A percentile compares a stretch with the other conserved stretches of the same genome.
Conservation (phyloP, 2,113 vertebrate genomes). For the Scalopus aquaticus region DNA sequence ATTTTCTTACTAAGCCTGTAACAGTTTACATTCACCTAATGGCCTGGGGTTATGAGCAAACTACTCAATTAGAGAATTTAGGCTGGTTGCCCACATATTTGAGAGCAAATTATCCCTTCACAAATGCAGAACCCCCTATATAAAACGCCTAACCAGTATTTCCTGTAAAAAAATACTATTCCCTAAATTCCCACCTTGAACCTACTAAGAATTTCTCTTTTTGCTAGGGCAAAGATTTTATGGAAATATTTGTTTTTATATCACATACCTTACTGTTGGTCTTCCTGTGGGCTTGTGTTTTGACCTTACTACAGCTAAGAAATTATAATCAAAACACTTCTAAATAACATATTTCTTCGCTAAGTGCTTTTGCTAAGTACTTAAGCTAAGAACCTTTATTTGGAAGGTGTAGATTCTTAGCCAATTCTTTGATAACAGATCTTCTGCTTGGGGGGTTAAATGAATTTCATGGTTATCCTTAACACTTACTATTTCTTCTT, state of each 20-base stretch:
- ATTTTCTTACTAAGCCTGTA: constrained; percentile 88
- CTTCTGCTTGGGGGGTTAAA: constrained; percentile 76
- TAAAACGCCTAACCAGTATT: constrained; percentile 87
- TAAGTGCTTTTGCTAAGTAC: constrained; percentile 65
- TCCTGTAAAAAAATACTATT: constrained; percentile 86
- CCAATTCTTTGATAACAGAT: constrained; percentile 76
- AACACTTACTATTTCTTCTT: constrained; percentile 81
- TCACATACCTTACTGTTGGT: constrained; percentile 79
- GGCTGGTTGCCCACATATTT: constrained; percentile 90
- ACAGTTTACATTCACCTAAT: constrained; percentile 90
- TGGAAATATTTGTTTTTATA: constrained; percentile 84
- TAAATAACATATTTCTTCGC: constrained; percentile 70
- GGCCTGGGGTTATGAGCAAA: constrained; percentile 89
- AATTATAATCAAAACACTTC: constrained; percentile 69
- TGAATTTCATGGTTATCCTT: constrained; percentile 80
- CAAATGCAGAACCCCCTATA: constrained; percentile 87
- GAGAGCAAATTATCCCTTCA: constrained; percentile 89
- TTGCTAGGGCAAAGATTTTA: constrained; percentile 80
- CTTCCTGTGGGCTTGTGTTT: constrained; percentile 79
- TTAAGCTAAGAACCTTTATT: constrained; percentile 55
- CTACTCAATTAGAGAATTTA: constrained; percentile 91
- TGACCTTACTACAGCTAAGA: constrained; percentile 76
- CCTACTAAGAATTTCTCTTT: constrained; percentile 83
- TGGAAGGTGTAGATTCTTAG: constrained; percentile 60
- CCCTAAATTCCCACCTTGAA: constrained; percentile 86